phyloP scores from a whole-genome alignment of 37 sponge, comb jelly and placozoan genomes.

The Dysidea cf. avara region DNA sequence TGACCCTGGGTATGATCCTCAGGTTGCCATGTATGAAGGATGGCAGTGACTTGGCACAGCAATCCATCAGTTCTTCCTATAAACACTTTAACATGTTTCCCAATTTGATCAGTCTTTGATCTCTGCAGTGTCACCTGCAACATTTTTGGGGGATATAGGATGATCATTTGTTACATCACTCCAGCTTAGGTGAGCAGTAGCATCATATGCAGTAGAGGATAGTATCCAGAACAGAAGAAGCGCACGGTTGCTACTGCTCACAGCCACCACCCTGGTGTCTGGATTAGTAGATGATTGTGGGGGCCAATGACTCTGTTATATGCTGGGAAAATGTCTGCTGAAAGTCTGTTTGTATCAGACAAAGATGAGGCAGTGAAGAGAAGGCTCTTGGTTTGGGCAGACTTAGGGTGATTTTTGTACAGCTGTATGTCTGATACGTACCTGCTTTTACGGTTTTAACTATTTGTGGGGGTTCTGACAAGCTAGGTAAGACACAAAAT shows the following conservation, averaged over 20 bases:
- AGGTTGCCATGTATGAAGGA: no score
- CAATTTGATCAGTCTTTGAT: no score
- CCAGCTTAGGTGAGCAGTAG: background rate
- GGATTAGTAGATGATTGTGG: background rate
- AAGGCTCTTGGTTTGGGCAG: constrained; percentile 24
- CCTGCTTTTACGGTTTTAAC: constrained; percentile 58
- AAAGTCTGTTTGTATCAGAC: constrained; percentile 39
- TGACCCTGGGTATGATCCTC: no score
- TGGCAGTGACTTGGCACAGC: no score
- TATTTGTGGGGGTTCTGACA: constrained; percentile 18
- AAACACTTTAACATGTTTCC: no score
- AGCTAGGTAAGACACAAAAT: constrained; percentile 26
- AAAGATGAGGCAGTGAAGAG: constrained; percentile 41
- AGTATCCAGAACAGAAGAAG: no score
- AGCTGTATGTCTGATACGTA: no score
- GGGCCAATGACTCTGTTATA: background rate
- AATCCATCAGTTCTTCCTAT: no score
- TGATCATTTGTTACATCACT: no score
- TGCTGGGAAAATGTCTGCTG: background rate
- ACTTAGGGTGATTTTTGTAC: constrained; percentile 31
- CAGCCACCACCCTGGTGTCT: background rate
- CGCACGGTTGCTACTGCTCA: background rate
- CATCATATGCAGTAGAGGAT: background rate
- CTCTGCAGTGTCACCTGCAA: no score
- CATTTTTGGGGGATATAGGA: background rate